Evolutionary conservation across 2,888 invertebrate genomes (phyloP).

Genomic region (Baccha elongata): DNA sequence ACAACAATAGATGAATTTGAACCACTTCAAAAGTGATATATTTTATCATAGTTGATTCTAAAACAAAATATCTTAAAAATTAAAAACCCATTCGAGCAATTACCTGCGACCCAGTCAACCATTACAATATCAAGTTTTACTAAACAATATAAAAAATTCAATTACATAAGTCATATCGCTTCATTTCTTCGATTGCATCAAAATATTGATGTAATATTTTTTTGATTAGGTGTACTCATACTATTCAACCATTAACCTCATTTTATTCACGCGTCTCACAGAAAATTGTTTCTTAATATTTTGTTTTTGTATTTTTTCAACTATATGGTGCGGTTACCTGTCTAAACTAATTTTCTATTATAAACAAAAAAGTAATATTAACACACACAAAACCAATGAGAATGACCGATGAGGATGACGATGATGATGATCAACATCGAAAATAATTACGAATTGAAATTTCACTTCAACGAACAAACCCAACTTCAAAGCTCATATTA

Average conservation of each 20-base stretch:
- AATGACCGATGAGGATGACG: constrained; percentile 20
- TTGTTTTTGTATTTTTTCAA: constrained; percentile 9
- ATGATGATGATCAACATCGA: constrained; percentile 37
- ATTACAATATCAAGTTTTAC: too few species aligned
- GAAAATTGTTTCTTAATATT: not conserved
- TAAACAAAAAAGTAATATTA: constrained; percentile 42
- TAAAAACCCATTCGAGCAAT: too few species aligned
- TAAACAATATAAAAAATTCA: too few species aligned
- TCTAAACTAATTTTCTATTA: constrained; percentile 27
- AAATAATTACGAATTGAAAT: constrained; percentile 46
- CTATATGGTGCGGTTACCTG: constrained; percentile 24
- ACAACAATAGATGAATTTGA: too few species aligned
- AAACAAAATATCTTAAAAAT: too few species aligned
- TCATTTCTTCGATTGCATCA: not conserved
- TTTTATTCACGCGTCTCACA: constrained; percentile 23
- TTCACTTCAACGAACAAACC: constrained; percentile 28
- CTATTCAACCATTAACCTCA: constrained; percentile 27
- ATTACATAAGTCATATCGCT: too few species aligned
- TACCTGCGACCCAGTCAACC: too few species aligned
- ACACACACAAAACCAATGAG: constrained; percentile 18
- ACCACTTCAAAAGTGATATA: too few species aligned
- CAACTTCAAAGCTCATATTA: constrained; percentile 38
- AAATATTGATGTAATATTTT: not conserved
- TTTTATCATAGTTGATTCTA: too few species aligned
- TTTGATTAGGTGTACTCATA: not conserved